Evolutionary conservation across 2,113 vertebrate species (phyloP), one percentile per base, ranked within the genome.

Genomic region (Apteryx mantelli): DNA sequence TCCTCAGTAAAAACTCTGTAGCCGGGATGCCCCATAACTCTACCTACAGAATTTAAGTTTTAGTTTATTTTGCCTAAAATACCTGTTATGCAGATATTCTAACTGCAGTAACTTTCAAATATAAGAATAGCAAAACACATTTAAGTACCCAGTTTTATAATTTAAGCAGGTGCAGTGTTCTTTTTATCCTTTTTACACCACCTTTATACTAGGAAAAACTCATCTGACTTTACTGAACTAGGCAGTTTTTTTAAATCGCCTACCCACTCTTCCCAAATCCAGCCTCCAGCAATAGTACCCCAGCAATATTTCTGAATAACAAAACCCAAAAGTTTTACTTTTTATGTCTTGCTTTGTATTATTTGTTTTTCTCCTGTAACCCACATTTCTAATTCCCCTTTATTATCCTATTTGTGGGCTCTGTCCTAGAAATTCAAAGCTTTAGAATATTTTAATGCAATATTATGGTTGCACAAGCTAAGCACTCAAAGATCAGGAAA

Each of bases 401-500:
- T 55, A 64, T 56, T 22, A 36, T 44, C 69, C 50, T 85, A 63
- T 4, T 77, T 78, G 85, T 75, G 17, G 46, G n/a, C 78, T 85
- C 66, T 28, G 68, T 7, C 40, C 44, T 65, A 71, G 68, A 93
- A 90, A 94, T 71, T 52, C 73, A 68, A 88, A 66, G 58, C 36
- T 75, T 91, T 36, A 38, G 22, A 66, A 3, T 55, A 91, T 86
- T 81, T 91, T 63, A 89, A 63, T 63, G 40, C 78, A 82, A 6
- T 78, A 65, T 24, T 66, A 78, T 1, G 2, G 56, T 75, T 88
- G 80, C 90, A 83, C 52, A 94, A 58, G 85, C 71, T 78, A 85
- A 95, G 65, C 74, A 91, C 69, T 91, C 87, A 88, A 87, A 94
- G 58, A 68, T 92, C 84, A 88, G 13, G 60, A 90, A 86, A 95